phyloP scores from a whole-genome alignment of 2,797 vertebrate genomes.

The Poliocrania exsul region DNA sequence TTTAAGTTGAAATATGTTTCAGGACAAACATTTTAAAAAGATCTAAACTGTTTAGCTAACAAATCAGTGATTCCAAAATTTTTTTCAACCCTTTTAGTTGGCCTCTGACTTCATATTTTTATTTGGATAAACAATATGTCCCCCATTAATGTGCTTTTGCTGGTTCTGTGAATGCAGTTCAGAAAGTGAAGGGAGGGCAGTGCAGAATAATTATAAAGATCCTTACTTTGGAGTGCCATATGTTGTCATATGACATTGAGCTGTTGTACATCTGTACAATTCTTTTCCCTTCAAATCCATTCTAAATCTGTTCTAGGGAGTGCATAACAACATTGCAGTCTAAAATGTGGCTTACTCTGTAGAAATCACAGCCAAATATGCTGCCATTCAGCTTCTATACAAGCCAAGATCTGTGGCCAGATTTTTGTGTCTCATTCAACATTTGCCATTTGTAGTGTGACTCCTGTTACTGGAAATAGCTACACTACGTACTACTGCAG shows the following conservation, averaged over 20 bases:
- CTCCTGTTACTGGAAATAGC: neutral
- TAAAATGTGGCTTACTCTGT: neutral
- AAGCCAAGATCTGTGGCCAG: neutral
- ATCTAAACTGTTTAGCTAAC: neutral
- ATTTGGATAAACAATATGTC: neutral
- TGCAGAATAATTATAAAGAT: neutral
- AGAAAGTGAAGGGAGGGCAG: neutral
- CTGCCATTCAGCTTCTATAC: neutral
- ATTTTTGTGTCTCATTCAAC: neutral
- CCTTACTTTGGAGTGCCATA: neutral
- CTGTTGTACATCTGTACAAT: neutral
- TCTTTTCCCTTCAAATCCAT: neutral
- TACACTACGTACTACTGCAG: neutral
- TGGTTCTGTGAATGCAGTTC: neutral
- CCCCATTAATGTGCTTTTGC: neutral
- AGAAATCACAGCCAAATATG: neutral
- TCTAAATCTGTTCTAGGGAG: neutral
- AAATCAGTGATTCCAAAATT: neutral
- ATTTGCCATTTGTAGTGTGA: neutral
- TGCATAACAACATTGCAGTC: neutral
- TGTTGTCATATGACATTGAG: neutral
- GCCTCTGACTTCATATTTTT: neutral
- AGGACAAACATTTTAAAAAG: neutral
- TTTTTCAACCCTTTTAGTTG: fast-evolving
- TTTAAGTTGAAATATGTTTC: neutral